These are phyloP conservation scores for Panthera uncia DNA, from an alignment of 2,113 vertebrate species.

Conservation along the genomic window DNA sequence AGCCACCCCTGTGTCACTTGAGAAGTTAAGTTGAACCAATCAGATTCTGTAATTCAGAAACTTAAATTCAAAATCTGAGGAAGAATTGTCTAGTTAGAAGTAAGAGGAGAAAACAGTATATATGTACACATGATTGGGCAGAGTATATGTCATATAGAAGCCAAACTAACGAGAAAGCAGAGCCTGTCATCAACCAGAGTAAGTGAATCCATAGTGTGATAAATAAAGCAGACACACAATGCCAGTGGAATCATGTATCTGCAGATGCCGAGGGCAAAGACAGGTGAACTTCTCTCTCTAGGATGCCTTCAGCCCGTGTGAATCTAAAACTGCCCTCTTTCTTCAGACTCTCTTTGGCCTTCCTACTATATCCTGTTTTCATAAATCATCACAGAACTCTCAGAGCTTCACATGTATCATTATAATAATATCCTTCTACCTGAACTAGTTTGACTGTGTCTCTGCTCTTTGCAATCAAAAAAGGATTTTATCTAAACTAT, in stretches of 20 bases:
- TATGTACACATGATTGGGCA: neutral
- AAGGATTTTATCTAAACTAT: neutral
- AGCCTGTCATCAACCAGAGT: neutral
- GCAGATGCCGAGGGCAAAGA: neutral
- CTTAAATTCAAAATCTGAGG: neutral
- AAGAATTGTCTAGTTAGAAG: neutral
- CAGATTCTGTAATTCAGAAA: neutral
- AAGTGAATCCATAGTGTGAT: neutral
- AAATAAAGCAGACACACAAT: neutral
- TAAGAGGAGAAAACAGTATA: neutral
- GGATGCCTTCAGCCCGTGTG: neutral
- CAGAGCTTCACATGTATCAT: neutral
- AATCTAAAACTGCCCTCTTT: neutral
- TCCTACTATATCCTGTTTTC: neutral
- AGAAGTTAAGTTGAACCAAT: neutral
- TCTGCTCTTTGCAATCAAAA: neutral
- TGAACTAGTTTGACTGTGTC: neutral
- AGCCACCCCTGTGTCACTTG: neutral
- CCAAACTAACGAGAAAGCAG: neutral
- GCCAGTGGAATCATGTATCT: neutral
- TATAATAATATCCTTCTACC: neutral
- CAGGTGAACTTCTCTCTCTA: neutral
- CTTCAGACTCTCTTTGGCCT: neutral
- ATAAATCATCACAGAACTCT: neutral
- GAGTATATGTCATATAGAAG: neutral